Conservation (phyloP, 2,797 vertebrate genomes). For the Threskiornis aethiopicus region DNA sequence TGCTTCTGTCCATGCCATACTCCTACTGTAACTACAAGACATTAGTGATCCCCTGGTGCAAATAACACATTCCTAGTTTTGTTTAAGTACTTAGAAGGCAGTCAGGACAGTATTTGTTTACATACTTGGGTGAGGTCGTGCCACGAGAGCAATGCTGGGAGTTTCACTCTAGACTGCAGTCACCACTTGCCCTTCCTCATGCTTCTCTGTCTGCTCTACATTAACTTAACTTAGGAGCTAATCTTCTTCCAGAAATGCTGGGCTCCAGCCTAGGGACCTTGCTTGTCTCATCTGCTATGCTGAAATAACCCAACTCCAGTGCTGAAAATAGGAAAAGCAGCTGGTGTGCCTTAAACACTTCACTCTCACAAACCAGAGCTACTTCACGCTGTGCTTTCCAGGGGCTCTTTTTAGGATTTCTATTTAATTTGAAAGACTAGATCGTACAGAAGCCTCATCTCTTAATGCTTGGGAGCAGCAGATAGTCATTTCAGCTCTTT, state of each 20-base stretch:
- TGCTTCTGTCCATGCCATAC: neutral
- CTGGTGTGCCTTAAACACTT: neutral
- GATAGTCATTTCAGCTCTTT: neutral
- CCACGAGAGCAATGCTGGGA: neutral
- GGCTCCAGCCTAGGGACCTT: neutral
- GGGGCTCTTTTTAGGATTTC: neutral
- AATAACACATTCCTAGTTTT: neutral
- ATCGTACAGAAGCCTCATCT: neutral
- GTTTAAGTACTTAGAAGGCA: neutral
- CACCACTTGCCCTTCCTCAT: neutral
- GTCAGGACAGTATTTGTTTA: fast-evolving
- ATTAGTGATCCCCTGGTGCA: neutral
- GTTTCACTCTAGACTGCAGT: neutral
- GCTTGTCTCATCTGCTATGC: neutral
- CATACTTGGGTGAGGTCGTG: neutral
- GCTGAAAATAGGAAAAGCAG: neutral
- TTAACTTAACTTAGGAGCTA: neutral
- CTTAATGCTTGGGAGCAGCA: neutral
- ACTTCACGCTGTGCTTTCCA: neutral
- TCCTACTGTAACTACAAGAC: neutral
- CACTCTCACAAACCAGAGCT: neutral
- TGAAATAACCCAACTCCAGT: neutral
- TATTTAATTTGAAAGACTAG: neutral
- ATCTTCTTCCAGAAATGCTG: neutral
- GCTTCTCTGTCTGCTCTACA: neutral